phyloP scores from a whole-genome alignment of 1,140 invertebrate species.

The Drosophila neocordata region DNA sequence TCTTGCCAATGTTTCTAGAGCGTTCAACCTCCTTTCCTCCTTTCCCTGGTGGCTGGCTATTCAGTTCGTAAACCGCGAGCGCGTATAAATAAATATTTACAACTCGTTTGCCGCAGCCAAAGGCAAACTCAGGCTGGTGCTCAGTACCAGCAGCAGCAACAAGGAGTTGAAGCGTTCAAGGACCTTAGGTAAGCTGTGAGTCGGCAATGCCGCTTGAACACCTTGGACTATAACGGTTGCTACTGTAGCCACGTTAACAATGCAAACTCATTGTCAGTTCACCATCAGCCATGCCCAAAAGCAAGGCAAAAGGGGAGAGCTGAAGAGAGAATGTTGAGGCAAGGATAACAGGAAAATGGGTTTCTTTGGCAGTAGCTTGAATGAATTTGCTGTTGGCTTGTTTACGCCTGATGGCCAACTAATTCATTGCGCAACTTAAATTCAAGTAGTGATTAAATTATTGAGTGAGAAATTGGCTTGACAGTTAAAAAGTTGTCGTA shows the following conservation, averaged over 20 bases:
- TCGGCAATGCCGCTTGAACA: conserved; percentile 59
- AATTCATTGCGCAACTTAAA: conserved; percentile 10
- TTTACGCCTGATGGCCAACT: conserved; percentile 4
- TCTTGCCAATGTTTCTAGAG: neutral
- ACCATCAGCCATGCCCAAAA: neutral
- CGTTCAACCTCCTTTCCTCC: neutral
- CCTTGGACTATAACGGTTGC: conserved; percentile 37
- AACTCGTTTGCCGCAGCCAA: conserved; percentile 79
- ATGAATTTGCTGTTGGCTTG: neutral
- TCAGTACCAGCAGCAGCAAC: conserved; percentile 2
- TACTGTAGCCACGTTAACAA: conserved; percentile 58
- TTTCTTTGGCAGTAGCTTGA: neutral
- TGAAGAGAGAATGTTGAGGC: neutral
- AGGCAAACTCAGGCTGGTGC: conserved; percentile 53
- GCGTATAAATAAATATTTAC: conserved; percentile 81
- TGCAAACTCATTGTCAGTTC: conserved; percentile 77
- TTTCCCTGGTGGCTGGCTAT: conserved; percentile 47
- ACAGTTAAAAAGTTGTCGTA: neutral
- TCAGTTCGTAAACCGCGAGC: conserved; percentile 72
- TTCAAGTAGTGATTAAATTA: conserved; percentile 6
- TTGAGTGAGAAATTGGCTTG: neutral
- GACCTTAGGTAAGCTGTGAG: conserved; percentile 59
- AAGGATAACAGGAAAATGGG: neutral
- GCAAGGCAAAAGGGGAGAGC: neutral
- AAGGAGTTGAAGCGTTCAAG: conserved; percentile 69